Conservation (phyloP, 2,888 invertebrate species). For the Escarpia spicata region DNA sequence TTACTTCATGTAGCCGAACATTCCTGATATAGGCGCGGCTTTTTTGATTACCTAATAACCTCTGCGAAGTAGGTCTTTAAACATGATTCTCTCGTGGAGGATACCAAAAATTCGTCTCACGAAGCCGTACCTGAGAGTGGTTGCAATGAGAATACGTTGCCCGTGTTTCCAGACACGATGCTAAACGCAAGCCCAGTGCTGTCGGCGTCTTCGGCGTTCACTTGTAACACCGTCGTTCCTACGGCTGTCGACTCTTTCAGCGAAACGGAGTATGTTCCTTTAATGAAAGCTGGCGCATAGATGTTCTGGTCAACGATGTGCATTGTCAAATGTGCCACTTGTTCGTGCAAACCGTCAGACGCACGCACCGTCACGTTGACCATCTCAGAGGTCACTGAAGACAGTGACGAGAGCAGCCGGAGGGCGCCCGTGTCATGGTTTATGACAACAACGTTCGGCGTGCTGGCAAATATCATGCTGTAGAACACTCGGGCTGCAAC, state of each 20-base stretch:
- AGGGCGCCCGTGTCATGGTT: background rate
- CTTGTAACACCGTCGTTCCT: conserved; percentile 36
- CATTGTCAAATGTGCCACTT: background rate
- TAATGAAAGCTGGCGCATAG: background rate
- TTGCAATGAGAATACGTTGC: conserved; percentile 25
- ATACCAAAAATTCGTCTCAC: background rate
- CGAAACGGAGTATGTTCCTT: background rate
- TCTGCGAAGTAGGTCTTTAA: too few relatives aligned
- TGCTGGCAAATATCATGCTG: background rate
- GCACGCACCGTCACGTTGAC: background rate
- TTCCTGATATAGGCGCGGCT: too few relatives aligned
- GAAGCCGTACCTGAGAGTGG: conserved; percentile 21
- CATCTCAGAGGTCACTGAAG: background rate
- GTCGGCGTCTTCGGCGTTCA: conserved; percentile 25
- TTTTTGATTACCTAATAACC: background rate
- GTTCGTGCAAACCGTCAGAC: background rate
- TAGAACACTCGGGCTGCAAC: background rate
- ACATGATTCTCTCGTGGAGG: too few relatives aligned
- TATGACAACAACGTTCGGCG: background rate
- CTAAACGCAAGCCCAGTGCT: conserved; percentile 18
- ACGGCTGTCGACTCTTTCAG: conserved; percentile 45
- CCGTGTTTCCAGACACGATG: conserved; percentile 27
- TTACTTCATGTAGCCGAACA: too few relatives aligned
- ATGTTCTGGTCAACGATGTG: background rate
- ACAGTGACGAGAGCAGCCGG: background rate